Conservation (phyloP, 92 coral and sea anemone genomes). For the Porites lobata region DNA sequence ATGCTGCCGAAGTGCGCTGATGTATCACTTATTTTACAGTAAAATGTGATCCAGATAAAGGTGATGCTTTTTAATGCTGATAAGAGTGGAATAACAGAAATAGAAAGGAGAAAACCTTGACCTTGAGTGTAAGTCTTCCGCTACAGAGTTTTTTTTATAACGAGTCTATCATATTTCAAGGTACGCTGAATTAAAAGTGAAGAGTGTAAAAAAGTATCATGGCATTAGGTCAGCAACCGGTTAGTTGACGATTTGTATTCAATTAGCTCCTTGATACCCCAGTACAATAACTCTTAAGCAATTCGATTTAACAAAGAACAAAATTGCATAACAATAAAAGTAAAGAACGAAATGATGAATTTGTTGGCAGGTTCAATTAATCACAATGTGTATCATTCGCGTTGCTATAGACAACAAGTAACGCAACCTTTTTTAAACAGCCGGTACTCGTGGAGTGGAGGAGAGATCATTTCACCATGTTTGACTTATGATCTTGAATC, state of each 20-base stretch:
- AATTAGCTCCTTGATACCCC: background rate
- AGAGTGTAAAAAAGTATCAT: too few relatives aligned
- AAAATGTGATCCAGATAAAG: too few relatives aligned
- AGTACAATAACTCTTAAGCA: constrained; percentile 6
- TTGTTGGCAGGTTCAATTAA: background rate
- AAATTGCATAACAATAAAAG: constrained; percentile 34
- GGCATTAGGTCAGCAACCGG: background rate
- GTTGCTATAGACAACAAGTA: constrained; percentile 44
- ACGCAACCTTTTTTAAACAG: constrained; percentile 8
- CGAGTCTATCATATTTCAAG: too few relatives aligned
- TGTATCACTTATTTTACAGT: too few relatives aligned
- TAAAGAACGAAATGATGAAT: background rate
- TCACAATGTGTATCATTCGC: constrained; percentile 15
- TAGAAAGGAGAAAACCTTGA: too few relatives aligned
- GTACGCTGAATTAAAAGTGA: too few relatives aligned
- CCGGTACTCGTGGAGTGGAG: background rate
- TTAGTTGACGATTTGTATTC: background rate
- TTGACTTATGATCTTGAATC: background rate
- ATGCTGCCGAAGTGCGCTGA: too few relatives aligned
- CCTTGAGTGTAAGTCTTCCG: too few relatives aligned
- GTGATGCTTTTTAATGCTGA: too few relatives aligned
- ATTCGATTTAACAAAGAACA: background rate
- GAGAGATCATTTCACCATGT: background rate
- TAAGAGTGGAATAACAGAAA: too few relatives aligned
- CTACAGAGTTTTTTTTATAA: too few relatives aligned